Evolutionary conservation across 2,888 invertebrate genomes (phyloP), one percentile per base, ranked within the genome.

Genomic region (Octodonta nipae): DNA sequence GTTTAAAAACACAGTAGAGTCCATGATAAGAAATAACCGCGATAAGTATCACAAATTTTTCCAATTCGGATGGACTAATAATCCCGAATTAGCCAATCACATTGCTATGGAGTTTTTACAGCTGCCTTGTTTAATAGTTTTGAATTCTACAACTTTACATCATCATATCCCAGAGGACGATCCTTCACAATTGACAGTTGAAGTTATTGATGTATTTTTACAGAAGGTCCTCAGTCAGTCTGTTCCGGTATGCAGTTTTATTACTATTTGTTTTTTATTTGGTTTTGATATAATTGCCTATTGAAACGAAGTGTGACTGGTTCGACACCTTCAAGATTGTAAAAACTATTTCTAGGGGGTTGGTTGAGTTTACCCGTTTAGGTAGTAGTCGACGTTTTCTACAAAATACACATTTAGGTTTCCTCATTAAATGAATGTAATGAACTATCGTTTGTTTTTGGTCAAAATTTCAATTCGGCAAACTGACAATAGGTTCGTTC

Each of bases 11-110:
- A 83, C 87, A 78, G 72, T 89, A 5, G 82, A 87, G 59, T 73
- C 75, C 17, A 71, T 91, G 35, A 64, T 63, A 33, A 47, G 46
- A 6, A 73, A 70, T 42, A 73, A 82, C 55, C 74, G 84, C 36
- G 72, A 78, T 22, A 78, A 80, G 42, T 85, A 84, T 48, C 87
- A 88, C 53, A 71, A 73, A 59, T 63, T 71, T 45, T 88, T 61
- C 34, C 93, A 95, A 63, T 96, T 96, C 66, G 91, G 92, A 22
- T 96, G 93, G 93, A 77, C 89, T 60, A 88, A 85, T 1, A 82
- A 76, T 42, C 79, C 85, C 3, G 87, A 89, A 33, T 67, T 95
- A 41, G 89, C 88, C 7, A 93, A 92, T 64, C 87, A 84, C 34
- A 89, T 96, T 50, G 89, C 87, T 7, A 86, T 95, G 84, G 77